Conservation (phyloP, 1,140 invertebrate genomes). For the Pseudomyrmex dendroicus region DNA sequence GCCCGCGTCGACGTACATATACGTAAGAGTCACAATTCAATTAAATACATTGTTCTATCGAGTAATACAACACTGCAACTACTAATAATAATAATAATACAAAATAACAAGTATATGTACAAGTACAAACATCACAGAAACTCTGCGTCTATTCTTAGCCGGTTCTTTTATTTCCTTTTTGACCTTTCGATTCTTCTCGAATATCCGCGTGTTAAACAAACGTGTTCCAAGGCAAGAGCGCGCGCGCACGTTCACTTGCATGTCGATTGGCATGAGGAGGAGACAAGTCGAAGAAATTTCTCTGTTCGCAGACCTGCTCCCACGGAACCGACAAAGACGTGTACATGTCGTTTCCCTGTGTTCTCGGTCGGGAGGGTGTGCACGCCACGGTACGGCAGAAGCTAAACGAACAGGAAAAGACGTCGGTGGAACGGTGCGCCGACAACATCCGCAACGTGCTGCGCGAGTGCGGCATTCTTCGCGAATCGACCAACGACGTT, state of each 20-base stretch:
- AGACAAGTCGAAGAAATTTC: slow-evolving; percentile 24
- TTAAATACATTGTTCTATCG: not conserved
- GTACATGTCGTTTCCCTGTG: slow-evolving; percentile 87
- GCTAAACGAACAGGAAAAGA: slow-evolving; percentile 85
- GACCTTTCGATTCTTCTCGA: not conserved
- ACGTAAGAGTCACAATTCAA: slow-evolving; percentile 79
- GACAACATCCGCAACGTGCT: slow-evolving; percentile 82
- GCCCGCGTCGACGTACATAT: slow-evolving; percentile 86
- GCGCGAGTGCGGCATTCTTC: slow-evolving; percentile 78
- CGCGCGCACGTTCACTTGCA: not conserved
- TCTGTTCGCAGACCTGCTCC: slow-evolving; percentile 74
- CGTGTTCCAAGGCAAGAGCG: not conserved
- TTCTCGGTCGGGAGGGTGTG: slow-evolving; percentile 87
- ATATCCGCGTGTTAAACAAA: slow-evolving; percentile 6
- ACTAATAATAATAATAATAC: slow-evolving; percentile 1
- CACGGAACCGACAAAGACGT: slow-evolving; percentile 88
- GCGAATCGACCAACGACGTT: slow-evolving; percentile 67
- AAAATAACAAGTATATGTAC: not conserved
- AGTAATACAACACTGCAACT: no score
- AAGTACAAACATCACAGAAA: not conserved
- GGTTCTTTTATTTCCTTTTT: not conserved
- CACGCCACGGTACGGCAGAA: slow-evolving; percentile 86
- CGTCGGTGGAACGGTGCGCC: slow-evolving; percentile 84
- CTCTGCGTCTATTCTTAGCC: no score
- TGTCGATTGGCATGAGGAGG: not conserved